Evolutionary conservation across 2,888 invertebrate genomes (phyloP).

Genomic region (Ypsolopha scabrella): DNA sequence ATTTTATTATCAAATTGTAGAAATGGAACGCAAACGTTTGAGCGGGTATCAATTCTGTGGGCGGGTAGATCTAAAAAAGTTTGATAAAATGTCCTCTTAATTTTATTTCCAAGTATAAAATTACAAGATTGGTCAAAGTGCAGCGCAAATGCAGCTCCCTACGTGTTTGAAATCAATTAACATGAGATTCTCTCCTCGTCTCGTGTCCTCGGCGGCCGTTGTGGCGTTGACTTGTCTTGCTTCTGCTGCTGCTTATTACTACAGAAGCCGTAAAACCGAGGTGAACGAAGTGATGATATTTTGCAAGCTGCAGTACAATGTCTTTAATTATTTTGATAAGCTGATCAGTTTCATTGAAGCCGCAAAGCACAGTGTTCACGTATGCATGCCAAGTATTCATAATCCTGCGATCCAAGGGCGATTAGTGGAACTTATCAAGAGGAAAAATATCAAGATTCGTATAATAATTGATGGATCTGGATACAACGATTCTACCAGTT

Average conservation of each 20-base stretch:
- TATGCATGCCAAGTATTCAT: slow-evolving; percentile 62
- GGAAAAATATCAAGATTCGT: slow-evolving; percentile 43
- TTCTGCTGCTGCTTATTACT: slow-evolving; percentile 54
- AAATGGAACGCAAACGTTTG: too few species aligned
- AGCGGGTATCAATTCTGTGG: too few species aligned
- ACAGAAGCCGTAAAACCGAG: slow-evolving; percentile 41
- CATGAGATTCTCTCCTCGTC: slow-evolving; percentile 30
- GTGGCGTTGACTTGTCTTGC: slow-evolving; percentile 52
- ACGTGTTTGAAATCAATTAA: slow-evolving; percentile 42
- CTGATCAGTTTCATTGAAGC: slow-evolving; percentile 51
- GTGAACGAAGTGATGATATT: slow-evolving; percentile 64
- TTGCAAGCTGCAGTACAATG: slow-evolving; percentile 59
- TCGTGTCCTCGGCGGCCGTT: slow-evolving; percentile 50
- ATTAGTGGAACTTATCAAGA: slow-evolving; percentile 40
- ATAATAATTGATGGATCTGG: slow-evolving; percentile 53
- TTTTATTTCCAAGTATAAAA: too few species aligned
- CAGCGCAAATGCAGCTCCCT: slow-evolving; percentile 22
- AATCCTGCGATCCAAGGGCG: slow-evolving; percentile 58
- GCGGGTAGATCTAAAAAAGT: slow-evolving; percentile 31
- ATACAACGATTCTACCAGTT: slow-evolving; percentile 46
- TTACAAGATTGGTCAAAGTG: slow-evolving; percentile 33
- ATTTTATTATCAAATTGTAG: too few species aligned
- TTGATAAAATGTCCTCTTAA: slow-evolving; percentile 32
- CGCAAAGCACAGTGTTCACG: slow-evolving; percentile 42
- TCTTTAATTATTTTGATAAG: slow-evolving; percentile 56